phyloP scores from a whole-genome alignment of 2,113 vertebrate species.

The Felis chaus region DNA sequence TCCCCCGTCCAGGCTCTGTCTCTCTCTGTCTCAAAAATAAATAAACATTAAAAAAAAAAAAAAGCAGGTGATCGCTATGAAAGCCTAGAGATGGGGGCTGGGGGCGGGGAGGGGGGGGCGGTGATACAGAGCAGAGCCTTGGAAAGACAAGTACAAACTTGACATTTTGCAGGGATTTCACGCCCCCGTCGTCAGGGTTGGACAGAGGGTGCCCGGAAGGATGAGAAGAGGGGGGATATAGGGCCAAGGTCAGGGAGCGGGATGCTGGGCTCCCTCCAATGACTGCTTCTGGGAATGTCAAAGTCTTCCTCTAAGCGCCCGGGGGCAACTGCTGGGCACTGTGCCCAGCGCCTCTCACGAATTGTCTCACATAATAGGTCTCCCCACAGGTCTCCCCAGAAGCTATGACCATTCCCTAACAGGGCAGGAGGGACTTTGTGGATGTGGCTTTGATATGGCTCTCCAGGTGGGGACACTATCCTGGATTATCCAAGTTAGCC shows the following conservation, averaged over 20 bases:
- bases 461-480: not conserved
- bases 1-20: too few relatives aligned
- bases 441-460: not conserved
- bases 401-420: not conserved
- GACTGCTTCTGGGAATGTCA: accelerated
- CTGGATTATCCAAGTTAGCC: not conserved
- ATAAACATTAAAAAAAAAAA: too few relatives aligned
- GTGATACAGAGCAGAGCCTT: not conserved
- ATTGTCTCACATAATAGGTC: too few relatives aligned
- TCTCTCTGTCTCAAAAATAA: too few relatives aligned
- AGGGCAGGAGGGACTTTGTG: not conserved
- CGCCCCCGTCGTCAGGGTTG: not conserved
- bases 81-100: not conserved
- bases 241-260: not conserved
- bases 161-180: not conserved
- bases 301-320: not conserved
- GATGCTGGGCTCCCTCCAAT: not conserved
- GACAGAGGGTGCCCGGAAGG: not conserved
- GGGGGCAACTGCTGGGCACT: not conserved
- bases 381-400: not conserved
- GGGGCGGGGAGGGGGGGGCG: too few relatives aligned
- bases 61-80: not conserved
- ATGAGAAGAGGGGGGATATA: not conserved
- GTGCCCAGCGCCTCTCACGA: accelerated
- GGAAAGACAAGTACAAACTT: not conserved